These are phyloP conservation scores for Scomberomorus guttatus DNA, from an alignment of 2,797 vertebrate genomes.

Conservation along the genomic window DNA sequence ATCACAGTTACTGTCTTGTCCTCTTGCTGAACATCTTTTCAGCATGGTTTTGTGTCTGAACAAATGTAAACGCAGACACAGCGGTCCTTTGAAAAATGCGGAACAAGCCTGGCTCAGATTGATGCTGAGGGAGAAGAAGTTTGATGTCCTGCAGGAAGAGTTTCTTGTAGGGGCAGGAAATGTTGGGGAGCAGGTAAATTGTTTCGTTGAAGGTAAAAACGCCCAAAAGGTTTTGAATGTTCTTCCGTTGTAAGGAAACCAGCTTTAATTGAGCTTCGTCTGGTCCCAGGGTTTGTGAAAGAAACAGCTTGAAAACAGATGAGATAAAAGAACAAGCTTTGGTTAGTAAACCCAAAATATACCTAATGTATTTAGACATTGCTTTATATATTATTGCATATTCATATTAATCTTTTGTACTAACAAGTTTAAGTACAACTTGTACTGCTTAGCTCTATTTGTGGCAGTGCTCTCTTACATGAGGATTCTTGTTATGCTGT, in stretches of 20 bases:
- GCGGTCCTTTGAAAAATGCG: conserved; percentile 41
- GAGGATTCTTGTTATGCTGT: neutral
- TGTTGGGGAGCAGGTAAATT: conserved; percentile 16
- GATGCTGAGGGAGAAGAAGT: conserved; percentile 45
- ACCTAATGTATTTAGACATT: fast-evolving
- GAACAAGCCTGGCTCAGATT: conserved; percentile 72
- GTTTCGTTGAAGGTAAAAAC: conserved; percentile 15
- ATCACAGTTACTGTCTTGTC: conserved; percentile 52
- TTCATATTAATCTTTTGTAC: neutral
- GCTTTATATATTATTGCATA: neutral
- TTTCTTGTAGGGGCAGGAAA: neutral
- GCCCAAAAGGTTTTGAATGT: conserved; percentile 23
- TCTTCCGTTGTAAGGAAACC: conserved; percentile 38
- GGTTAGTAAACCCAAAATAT: conserved; percentile 14
- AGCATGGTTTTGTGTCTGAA: conserved; percentile 56
- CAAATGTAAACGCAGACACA: conserved; percentile 75
- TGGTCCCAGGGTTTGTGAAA: conserved; percentile 23
- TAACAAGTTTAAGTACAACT: too few species aligned
- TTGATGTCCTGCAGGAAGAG: conserved; percentile 40
- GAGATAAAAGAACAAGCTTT: neutral
- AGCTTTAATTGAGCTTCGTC: conserved; percentile 46
- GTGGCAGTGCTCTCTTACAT: too few species aligned
- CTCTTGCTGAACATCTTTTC: conserved; percentile 38
- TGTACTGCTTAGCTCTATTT: too few species aligned
- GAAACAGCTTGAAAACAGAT: conserved; percentile 27